Conservation (phyloP, 2,888 invertebrate genomes). For the Noctua comes region DNA sequence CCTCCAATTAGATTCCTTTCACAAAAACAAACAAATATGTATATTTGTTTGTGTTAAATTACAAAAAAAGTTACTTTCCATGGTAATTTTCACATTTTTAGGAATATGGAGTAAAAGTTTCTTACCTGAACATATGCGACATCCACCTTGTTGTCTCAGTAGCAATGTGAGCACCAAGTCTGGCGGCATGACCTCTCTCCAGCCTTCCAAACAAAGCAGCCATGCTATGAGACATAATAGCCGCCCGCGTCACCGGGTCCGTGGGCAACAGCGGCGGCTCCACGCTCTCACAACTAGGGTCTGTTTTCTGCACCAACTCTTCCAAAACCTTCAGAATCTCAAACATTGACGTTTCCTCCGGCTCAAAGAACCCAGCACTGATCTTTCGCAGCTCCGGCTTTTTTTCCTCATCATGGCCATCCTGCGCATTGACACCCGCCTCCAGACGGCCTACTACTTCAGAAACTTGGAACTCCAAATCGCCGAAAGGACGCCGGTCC, state of each 20-base stretch:
- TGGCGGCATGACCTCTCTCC: constrained; percentile 94
- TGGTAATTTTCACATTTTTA: neutral
- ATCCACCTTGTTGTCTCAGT: constrained; percentile 97
- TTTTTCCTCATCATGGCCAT: constrained; percentile 83
- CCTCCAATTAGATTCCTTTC: constrained; percentile 33
- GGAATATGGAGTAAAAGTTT: constrained; percentile 18
- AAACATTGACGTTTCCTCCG: constrained; percentile 90
- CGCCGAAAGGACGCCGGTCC: constrained; percentile 92
- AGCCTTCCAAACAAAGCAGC: constrained; percentile 96
- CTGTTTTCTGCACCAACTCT: constrained; percentile 91
- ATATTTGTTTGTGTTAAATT: constrained; percentile 4
- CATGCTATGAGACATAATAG: constrained; percentile 96
- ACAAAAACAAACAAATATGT: neutral
- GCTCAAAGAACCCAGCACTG: constrained; percentile 88
- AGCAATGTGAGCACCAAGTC: constrained; percentile 95
- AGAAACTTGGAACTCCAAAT: constrained; percentile 93
- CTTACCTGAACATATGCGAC: constrained; percentile 95
- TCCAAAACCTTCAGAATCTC: constrained; percentile 91
- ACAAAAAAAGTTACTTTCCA: neutral
- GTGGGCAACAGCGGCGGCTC: constrained; percentile 92
- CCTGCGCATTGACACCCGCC: constrained; percentile 90
- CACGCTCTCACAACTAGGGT: constrained; percentile 91
- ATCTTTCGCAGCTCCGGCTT: constrained; percentile 86
- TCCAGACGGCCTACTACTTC: constrained; percentile 93
- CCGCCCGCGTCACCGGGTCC: constrained; percentile 90